These are phyloP conservation scores for Himalopsyche tibetana DNA, from an alignment of 2,888 invertebrate species.

Conservation along the genomic window DNA sequence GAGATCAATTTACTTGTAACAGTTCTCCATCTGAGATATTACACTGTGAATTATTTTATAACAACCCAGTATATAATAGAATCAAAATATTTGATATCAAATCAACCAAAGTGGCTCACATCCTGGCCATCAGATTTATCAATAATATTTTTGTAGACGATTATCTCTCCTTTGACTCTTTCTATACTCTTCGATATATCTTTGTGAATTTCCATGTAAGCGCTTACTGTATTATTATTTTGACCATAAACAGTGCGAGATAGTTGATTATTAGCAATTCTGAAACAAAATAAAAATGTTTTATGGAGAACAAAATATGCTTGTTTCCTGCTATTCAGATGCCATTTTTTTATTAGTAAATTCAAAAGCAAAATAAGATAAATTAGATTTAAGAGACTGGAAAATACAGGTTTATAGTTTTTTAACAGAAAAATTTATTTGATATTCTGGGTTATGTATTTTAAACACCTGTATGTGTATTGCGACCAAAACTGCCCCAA, in stretches of 20 bases:
- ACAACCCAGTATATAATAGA: not conserved
- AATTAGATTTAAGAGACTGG: no score
- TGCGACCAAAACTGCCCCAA: no score
- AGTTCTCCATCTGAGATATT: not conserved
- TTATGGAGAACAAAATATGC: not conserved
- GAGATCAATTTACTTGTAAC: not conserved
- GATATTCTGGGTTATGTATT: no score
- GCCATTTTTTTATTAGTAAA: no score
- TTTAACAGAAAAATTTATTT: no score
- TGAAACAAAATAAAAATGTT: constrained; percentile 67
- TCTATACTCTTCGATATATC: constrained; percentile 73
- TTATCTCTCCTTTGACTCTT: constrained; percentile 72
- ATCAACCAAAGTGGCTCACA: constrained; percentile 57
- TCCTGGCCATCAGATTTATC: constrained; percentile 66
- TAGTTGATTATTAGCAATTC: constrained; percentile 74
- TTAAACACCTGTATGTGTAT: no score
- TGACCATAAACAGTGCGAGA: constrained; percentile 74
- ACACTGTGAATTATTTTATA: not conserved
- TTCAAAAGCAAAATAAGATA: no score
- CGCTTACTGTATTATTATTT: constrained; percentile 74
- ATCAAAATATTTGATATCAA: no score
- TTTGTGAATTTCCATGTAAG: constrained; percentile 73
- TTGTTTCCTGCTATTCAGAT: no score
- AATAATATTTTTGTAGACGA: constrained; percentile 71
- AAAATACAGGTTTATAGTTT: no score